Conservation (phyloP, 2,888 invertebrate species). For the Drosophila planitibia region DNA sequence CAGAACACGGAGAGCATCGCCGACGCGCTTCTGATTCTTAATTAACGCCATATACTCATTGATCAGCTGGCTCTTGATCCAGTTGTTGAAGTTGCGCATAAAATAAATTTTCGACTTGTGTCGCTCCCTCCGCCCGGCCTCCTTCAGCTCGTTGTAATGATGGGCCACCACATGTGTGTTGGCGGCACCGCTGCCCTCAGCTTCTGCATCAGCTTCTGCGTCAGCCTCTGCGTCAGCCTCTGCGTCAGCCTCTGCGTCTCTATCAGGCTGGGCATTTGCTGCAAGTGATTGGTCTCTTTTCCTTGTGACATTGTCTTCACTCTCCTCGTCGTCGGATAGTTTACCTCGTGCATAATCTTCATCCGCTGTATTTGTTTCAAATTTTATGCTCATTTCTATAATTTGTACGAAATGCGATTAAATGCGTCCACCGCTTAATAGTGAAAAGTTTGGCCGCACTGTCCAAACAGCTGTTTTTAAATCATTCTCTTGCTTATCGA, state of each 20-base stretch:
- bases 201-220: constrained; percentile 13
- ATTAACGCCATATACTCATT: constrained; percentile 91
- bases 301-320: constrained; percentile 40
- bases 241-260: not conserved
- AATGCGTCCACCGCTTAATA: constrained; percentile 28
- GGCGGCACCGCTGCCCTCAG: constrained; percentile 50
- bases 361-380: constrained; percentile 57
- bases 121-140: constrained; percentile 92
- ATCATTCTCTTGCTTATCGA: constrained; percentile 35
- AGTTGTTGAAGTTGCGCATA: constrained; percentile 99
- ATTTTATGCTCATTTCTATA: constrained; percentile 58
- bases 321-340: constrained; percentile 68
- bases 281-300: constrained; percentile 5
- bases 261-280: constrained; percentile 4
- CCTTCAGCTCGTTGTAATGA: constrained; percentile 96
- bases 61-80: constrained; percentile 98
- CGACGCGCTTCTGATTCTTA: constrained; percentile 88
- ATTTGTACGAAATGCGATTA: constrained; percentile 16
- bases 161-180: constrained; percentile 89
- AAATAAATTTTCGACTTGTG: constrained; percentile 96
- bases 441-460: constrained; percentile 23
- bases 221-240: constrained; percentile 1
- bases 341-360: constrained; percentile 37
- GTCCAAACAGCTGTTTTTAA: constrained; percentile 42
- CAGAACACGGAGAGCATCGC: constrained; percentile 90